phyloP scores from a whole-genome alignment of 2,888 invertebrate species.

The Geophilus truncorum region DNA sequence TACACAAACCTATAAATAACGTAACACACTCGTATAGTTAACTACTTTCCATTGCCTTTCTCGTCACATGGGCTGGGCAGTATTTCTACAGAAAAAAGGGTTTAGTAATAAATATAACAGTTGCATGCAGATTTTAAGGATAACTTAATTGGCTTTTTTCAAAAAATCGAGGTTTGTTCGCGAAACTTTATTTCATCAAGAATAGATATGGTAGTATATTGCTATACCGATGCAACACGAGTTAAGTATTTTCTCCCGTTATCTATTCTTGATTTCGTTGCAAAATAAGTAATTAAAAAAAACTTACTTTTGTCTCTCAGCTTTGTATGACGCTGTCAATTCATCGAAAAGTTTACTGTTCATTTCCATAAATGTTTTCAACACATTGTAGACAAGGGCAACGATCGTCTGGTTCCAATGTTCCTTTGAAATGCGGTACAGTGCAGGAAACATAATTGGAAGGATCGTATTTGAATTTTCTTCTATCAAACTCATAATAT shows the following conservation, averaged over 20 bases:
- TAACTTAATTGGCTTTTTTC: not conserved
- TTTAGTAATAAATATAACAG: not conserved
- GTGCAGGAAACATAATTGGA: slow-evolving; percentile 99
- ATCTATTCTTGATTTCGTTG: not conserved
- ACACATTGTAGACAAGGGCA: slow-evolving; percentile 97
- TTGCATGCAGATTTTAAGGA: not conserved
- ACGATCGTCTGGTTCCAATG: slow-evolving; percentile 99
- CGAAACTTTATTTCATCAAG: too few species aligned
- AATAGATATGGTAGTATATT: too few species aligned
- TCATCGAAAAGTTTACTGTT: slow-evolving; percentile 99
- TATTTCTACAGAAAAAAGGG: not conserved
- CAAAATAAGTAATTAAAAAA: not conserved
- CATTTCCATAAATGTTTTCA: slow-evolving; percentile 99
- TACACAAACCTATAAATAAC: not conserved
- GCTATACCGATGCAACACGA: too few species aligned
- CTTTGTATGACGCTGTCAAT: slow-evolving; percentile 96
- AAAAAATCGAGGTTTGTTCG: too few species aligned
- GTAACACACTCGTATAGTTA: not conserved
- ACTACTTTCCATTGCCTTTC: not conserved
- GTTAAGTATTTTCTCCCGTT: too few species aligned
- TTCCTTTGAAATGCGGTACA: slow-evolving; percentile 98
- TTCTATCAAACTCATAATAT: slow-evolving; percentile 97
- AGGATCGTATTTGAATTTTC: slow-evolving; percentile 97
- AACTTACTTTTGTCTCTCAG: slow-evolving; percentile 95
- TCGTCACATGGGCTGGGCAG: not conserved